These are phyloP conservation scores for Halictus rubicundus DNA, from an alignment of 1,140 invertebrate genomes.

Conservation along the genomic window DNA sequence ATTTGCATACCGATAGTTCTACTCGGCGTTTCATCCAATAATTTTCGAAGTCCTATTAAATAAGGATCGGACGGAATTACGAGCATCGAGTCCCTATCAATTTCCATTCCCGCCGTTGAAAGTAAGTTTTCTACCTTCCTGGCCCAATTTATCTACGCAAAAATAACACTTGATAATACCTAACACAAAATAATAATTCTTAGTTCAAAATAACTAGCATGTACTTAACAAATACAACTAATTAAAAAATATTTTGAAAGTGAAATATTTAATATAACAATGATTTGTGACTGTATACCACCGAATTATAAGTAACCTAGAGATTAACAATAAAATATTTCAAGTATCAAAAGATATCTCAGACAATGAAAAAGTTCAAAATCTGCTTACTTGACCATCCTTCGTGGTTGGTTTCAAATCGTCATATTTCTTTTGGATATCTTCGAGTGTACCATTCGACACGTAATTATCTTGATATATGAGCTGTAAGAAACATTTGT, in stretches of 20 bases:
- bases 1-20: constrained; percentile 40
- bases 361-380: background rate
- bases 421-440: constrained; percentile 29
- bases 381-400: constrained; percentile 13
- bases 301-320: too few species aligned
- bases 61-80: background rate
- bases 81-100: background rate
- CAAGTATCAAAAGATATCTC: too few species aligned
- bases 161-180: too few species aligned
- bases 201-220: too few species aligned
- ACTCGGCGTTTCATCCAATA: constrained; percentile 39
- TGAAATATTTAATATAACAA: too few species aligned
- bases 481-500: constrained; percentile 29
- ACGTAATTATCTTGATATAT: background rate
- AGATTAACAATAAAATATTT: too few species aligned
- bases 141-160: constrained; percentile 40
- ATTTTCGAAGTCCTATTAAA: constrained; percentile 5
- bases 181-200: too few species aligned
- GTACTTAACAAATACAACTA: too few species aligned
- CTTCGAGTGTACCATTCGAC: background rate
- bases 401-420: background rate
- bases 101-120: background rate
- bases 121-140: constrained; percentile 17
- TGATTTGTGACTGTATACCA: too few species aligned
- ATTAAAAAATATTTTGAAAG: too few species aligned